Evolutionary conservation across 2,113 vertebrate genomes (phyloP), one percentile per base, ranked within the genome.

Genomic region (Brienomyrus longianalis): DNA sequence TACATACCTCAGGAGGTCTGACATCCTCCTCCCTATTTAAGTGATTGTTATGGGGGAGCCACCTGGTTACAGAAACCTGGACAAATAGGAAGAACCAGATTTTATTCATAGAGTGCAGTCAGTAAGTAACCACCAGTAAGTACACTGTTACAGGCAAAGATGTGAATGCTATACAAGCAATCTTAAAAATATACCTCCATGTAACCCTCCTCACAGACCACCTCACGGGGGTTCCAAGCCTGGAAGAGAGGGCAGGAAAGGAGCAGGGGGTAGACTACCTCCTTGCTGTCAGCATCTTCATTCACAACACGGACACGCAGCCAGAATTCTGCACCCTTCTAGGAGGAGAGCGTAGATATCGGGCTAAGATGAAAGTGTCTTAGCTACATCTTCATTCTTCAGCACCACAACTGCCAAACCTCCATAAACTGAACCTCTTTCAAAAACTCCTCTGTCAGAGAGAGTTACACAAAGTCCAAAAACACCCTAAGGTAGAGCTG

Each of bases 121-220:
- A 48, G 43, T 31, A 31, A 84, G 83, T 23, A 47, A 84, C 77
- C 39, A 83, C 17, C 17, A 83, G 21, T 11, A 84, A 23, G 45
- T n/a, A 83, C n/a, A 70, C 62, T 0, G 17, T 80, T 80, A 80
- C 31, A 80, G 17, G 74, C 5, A 80, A 39, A 39, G 31, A 43
- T 19, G n/a, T 70, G 62, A 43, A 80, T 43, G 31, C 35, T 70
- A 19, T 35, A 80, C 15, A 77, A 77, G 70, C 31, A 77, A 19
- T 39, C 74, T 39, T 19, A 84, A 9, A 45, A 23, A 23, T 10
- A 47, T 7, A 92, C 92, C 91, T 93, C 92, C 90, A 92, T 91
- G 89, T 92, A 93, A 74, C 90, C 91, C 39, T 92, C 88, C 89
- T 92, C 93, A 88, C 92, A 92, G 88, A 92, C 50, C 43, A 92